Evolutionary conservation across 2,113 vertebrate genomes (phyloP).

Genomic region (Esox niger): DNA sequence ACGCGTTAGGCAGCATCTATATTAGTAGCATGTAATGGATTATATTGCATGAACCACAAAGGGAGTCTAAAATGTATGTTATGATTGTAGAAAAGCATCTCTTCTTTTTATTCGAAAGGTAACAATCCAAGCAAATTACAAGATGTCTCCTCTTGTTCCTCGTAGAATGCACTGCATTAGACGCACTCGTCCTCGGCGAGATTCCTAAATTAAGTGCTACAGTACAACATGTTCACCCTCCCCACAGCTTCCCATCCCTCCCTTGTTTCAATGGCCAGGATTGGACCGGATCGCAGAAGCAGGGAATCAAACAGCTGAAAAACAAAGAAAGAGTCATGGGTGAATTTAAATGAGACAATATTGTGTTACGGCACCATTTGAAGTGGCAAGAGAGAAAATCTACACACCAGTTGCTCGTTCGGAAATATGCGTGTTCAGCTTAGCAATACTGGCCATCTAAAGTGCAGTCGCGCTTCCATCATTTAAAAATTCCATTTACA

Average conservation of each 20-base stretch:
- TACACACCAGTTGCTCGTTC: neutral
- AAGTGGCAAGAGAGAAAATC: neutral
- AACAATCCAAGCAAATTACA: slow-evolving; percentile 10
- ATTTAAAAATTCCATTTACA: no score
- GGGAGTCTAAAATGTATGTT: neutral
- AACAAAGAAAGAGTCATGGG: slow-evolving; percentile 38
- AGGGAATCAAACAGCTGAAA: slow-evolving; percentile 72
- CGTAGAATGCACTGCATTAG: slow-evolving; percentile 18
- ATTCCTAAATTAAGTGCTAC: slow-evolving; percentile 23
- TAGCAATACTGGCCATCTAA: neutral
- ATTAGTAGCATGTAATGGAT: no score
- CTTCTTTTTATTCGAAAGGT: slow-evolving; percentile 56
- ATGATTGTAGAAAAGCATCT: slow-evolving; percentile 57
- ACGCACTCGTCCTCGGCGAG: slow-evolving; percentile 10
- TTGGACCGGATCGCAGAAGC: slow-evolving; percentile 45
- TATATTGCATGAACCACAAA: neutral
- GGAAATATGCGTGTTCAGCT: neutral
- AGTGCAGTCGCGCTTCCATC: slow-evolving; percentile 7
- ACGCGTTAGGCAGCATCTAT: no score
- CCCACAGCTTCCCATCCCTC: slow-evolving; percentile 10
- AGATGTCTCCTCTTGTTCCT: slow-evolving; percentile 25
- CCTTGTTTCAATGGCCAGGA: slow-evolving; percentile 36
- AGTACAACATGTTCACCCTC: slow-evolving; percentile 17
- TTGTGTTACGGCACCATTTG: slow-evolving; percentile 3
- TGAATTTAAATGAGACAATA: slow-evolving; percentile 24